phyloP scores from a whole-genome alignment of 2,888 invertebrate species.

The Oligia latruncula region DNA sequence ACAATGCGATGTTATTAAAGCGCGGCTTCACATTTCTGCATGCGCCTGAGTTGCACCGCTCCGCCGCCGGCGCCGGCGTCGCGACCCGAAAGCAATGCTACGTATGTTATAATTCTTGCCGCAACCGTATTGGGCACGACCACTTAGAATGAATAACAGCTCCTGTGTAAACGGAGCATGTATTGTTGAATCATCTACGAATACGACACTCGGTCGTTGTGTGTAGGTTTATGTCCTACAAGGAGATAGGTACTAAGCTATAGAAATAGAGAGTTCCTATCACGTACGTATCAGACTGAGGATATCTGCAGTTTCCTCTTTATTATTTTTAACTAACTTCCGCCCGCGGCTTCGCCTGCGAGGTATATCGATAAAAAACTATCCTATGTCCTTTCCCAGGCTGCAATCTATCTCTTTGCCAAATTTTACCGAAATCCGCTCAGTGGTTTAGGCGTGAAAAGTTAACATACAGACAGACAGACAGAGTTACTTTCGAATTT shows the following conservation, averaged over 20 bases:
- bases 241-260: slow-evolving; percentile 40
- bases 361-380: too few relatives aligned
- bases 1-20: slow-evolving; percentile 57
- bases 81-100: slow-evolving; percentile 60
- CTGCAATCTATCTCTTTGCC: too few relatives aligned
- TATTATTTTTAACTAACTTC: not conserved
- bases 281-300: not conserved
- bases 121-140: slow-evolving; percentile 62
- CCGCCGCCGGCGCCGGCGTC: slow-evolving; percentile 61
- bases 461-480: too few relatives aligned
- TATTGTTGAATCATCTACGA: slow-evolving; percentile 67
- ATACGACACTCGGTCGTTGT: slow-evolving; percentile 58
- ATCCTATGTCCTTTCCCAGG: too few relatives aligned
- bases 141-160: slow-evolving; percentile 64
- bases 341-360: too few relatives aligned
- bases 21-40: slow-evolving; percentile 60
- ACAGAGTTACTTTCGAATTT: too few relatives aligned
- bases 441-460: too few relatives aligned
- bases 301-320: not conserved
- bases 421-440: too few relatives aligned
- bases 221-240: slow-evolving; percentile 39
- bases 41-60: slow-evolving; percentile 54
- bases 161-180: slow-evolving; percentile 61
- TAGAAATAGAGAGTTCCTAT: slow-evolving; percentile 13
- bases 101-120: slow-evolving; percentile 65